A percentile compares a stretch with the other conserved stretches of the same genome.
These are phyloP conservation scores for Bubo scandiacus DNA, from an alignment of 2,113 vertebrate genomes.

Conservation along the genomic window DNA sequence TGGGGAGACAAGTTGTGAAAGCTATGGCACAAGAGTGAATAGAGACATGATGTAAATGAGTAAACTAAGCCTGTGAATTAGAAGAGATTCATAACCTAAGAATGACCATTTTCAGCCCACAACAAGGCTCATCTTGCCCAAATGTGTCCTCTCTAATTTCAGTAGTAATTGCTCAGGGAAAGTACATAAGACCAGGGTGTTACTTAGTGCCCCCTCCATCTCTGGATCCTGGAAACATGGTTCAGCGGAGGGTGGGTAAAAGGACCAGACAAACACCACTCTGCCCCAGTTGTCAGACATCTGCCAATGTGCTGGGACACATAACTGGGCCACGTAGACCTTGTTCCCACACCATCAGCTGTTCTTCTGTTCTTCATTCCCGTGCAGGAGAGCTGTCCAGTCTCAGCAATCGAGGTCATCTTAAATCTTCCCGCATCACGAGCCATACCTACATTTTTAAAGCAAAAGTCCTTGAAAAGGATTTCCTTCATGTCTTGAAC, in stretches of 20 bases:
- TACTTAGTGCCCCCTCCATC: neutral
- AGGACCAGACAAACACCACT: neutral
- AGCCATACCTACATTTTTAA: neutral
- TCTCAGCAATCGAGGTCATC: accelerated
- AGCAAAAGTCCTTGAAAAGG: too few species aligned
- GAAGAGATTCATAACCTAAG: neutral
- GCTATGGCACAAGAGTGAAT: too few species aligned
- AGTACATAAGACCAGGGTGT: neutral
- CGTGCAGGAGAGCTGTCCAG: neutral
- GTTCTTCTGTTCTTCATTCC: neutral
- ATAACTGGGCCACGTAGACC: neutral
- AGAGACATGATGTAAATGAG: neutral
- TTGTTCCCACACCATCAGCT: too few species aligned
- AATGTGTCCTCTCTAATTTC: neutral
- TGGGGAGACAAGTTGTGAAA: too few species aligned
- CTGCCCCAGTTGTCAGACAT: neutral
- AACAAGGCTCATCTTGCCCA: neutral
- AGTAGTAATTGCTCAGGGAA: neutral
- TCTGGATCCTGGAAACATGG: neutral
- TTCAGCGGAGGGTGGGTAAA: neutral
- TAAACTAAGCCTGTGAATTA: neutral
- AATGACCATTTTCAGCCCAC: neutral
- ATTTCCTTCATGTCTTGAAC: neutral
- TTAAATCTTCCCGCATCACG: neutral
- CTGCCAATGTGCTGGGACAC: neutral